A percentile compares a stretch with the other conserved stretches of the same genome.
Conservation (phyloP, 2,113 vertebrate species). For the Bubo scandiacus region DNA sequence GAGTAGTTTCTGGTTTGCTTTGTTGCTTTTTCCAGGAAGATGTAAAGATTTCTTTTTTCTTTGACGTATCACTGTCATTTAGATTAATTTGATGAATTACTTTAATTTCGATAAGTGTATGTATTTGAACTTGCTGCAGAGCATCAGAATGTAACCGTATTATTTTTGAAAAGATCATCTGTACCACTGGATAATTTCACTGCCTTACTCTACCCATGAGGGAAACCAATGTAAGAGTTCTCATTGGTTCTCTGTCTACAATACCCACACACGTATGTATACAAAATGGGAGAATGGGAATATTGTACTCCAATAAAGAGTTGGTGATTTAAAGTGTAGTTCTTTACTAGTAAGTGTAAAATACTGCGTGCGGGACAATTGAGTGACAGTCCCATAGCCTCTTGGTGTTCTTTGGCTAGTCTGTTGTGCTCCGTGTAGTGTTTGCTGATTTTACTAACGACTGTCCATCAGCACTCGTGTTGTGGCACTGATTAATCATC, state of each 20-base stretch:
- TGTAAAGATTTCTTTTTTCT: constrained; percentile 65
- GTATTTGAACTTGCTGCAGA: constrained; percentile 51
- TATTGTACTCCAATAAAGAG: background rate
- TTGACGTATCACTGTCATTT: constrained; percentile 43
- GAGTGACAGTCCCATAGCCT: background rate
- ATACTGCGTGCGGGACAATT: background rate
- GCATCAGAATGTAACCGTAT: constrained; percentile 2
- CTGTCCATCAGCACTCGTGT: background rate
- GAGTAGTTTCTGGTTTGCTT: constrained; percentile 20
- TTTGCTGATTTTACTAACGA: background rate
- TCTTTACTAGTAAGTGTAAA: background rate
- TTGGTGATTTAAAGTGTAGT: background rate
- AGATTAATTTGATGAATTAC: constrained; percentile 80
- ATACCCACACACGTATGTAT: background rate
- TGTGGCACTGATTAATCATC: background rate
- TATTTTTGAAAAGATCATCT: background rate
- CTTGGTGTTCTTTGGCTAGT: background rate
- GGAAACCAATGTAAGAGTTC: background rate
- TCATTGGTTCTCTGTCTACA: background rate
- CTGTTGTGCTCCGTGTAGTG: background rate
- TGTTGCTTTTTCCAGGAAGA: constrained; percentile 61
- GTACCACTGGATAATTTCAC: background rate
- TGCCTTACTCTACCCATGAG: background rate
- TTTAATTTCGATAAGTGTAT: constrained; percentile 85
- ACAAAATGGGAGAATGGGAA: background rate